phyloP scores from a whole-genome alignment of 2,888 invertebrate genomes.

The Fragum whitleyi region DNA sequence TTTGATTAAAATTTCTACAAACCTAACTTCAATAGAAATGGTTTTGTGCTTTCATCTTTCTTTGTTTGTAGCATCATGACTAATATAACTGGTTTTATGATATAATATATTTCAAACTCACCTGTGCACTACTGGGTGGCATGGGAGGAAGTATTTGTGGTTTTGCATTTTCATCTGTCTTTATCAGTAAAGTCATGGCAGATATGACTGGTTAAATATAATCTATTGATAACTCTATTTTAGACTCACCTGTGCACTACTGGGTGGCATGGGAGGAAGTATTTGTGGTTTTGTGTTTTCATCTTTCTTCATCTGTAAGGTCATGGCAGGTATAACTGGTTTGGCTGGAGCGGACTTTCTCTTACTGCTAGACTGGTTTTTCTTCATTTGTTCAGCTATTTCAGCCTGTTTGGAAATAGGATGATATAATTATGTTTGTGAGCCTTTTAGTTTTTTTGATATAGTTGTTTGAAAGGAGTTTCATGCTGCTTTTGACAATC shows the following conservation, averaged over 20 bases:
- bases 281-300: constrained; percentile 42
- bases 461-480: too few species aligned
- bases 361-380: constrained; percentile 44
- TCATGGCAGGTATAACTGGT: constrained; percentile 40
- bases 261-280: constrained; percentile 60
- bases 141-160: constrained; percentile 48
- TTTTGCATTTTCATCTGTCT: constrained; percentile 49
- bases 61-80: constrained; percentile 45
- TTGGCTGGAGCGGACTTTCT: constrained; percentile 37
- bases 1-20: too few species aligned
- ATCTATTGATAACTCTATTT: not conserved
- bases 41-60: constrained; percentile 50
- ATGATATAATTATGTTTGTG: constrained; percentile 1
- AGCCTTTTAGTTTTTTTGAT: too few species aligned
- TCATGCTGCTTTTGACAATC: too few species aligned
- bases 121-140: constrained; percentile 62
- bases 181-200: constrained; percentile 40
- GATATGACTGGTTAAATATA: constrained; percentile 33
- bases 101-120: too few species aligned
- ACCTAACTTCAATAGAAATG: too few species aligned
- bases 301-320: constrained; percentile 48
- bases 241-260: constrained; percentile 52
- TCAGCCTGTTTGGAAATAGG: constrained; percentile 72
- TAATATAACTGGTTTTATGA: constrained; percentile 40
- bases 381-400: constrained; percentile 54